Conservation (phyloP, 2,797 vertebrate genomes). For the Percopsis omiscomaycus region DNA sequence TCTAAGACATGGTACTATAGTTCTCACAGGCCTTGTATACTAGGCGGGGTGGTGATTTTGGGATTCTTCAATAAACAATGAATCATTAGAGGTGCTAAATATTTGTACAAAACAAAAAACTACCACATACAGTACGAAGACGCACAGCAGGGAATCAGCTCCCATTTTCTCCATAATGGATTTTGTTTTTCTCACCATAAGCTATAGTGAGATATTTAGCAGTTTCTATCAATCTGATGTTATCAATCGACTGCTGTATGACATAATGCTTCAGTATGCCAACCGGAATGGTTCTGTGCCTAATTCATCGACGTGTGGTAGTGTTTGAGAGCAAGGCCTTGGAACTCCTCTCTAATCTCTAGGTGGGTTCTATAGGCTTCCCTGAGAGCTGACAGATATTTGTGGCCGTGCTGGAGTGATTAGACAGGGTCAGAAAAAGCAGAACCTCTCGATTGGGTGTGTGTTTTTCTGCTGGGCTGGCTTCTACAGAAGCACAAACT, state of each 20-base stretch:
- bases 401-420: slow-evolving; percentile 49
- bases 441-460: slow-evolving; percentile 4
- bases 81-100: not conserved
- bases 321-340: slow-evolving; percentile 40
- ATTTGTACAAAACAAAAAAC: slow-evolving; percentile 8
- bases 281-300: slow-evolving; percentile 38
- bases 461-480: slow-evolving; percentile 11
- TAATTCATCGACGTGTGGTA: slow-evolving; percentile 6
- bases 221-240: slow-evolving; percentile 19
- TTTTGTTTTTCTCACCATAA: not conserved
- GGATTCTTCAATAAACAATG: not conserved
- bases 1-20: not conserved
- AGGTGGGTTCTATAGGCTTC: slow-evolving; percentile 60
- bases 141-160: not conserved
- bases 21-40: not conserved
- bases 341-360: slow-evolving; percentile 58
- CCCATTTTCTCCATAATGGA: slow-evolving; percentile 11
- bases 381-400: slow-evolving; percentile 60
- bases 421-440: slow-evolving; percentile 48
- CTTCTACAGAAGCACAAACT: not conserved
- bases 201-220: slow-evolving; percentile 36
- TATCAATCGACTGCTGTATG: slow-evolving; percentile 41
- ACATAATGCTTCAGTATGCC: slow-evolving; percentile 61
- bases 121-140: too few species aligned
- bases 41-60: not conserved